A percentile compares a stretch with the other conserved stretches of the same genome.
These are phyloP conservation scores for Callospermophilus lateralis DNA, from an alignment of 2,113 vertebrate genomes.

Conservation along the genomic window DNA sequence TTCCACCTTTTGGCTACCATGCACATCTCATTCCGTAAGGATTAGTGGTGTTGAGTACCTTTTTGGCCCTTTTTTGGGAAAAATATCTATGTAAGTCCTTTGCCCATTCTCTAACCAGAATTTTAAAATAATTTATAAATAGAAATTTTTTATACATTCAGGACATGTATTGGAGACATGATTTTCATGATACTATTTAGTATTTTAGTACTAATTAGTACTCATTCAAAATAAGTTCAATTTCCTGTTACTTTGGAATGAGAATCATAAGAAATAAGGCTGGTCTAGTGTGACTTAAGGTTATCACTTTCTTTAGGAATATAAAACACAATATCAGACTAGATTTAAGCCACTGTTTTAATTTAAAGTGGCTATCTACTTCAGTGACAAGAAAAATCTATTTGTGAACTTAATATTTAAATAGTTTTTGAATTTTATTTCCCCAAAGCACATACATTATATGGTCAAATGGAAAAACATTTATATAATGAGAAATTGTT, in stretches of 20 bases:
- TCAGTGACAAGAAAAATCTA: not conserved
- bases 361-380: not conserved
- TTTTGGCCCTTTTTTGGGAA: not conserved
- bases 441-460: no score
- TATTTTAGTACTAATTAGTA: not conserved
- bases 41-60: not conserved
- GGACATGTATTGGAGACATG: not conserved
- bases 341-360: conserved; percentile 25
- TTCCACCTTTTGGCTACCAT: not conserved
- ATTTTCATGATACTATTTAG: conserved; percentile 23
- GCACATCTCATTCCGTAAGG: conserved; percentile 36
- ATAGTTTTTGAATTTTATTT: no score
- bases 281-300: not conserved
- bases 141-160: conserved; percentile 27
- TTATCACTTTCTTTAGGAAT: not conserved
- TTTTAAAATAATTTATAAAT: not conserved
- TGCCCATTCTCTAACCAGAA: not conserved
- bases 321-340: not conserved
- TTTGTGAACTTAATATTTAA: no score
- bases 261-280: not conserved
- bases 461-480: no score
- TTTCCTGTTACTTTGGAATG: not conserved
- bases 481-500: no score
- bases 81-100: not conserved
- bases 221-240: conserved; percentile 21